Evolutionary conservation across 2,888 invertebrate species (phyloP), one percentile per base, ranked within the genome.

Genomic region (Diarsia brunnea): DNA sequence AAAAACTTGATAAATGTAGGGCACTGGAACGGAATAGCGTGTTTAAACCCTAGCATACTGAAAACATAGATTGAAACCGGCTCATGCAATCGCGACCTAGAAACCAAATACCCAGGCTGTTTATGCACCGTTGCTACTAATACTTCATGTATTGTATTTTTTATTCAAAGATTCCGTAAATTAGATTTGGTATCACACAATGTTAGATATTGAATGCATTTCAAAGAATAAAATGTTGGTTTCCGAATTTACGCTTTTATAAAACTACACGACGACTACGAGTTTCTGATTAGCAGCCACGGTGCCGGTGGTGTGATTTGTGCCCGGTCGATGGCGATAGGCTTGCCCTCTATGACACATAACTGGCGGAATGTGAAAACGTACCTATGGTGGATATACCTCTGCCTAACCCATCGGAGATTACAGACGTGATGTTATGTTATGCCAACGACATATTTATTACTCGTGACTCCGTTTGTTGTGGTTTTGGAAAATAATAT

Each of bases 61-160:
- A 82, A 84, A 81, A 79, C 81, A 78, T 75, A 71, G 72, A 87
- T 86, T 85, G 79, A 81, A 81, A 72, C 64, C 27, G 55, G 51
- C 71, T 84, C 89, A 87, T 88, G 89, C 89, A 90, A 85, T 79
- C 47, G 82, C 73, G 82, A 85, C 88, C 87, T 82, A 87, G 84
- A 88, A 85, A n/a, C n/a, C n/a, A n/a, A n/a, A 69, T 84, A 86
- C 84, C 84, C 82, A 79, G 68, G 64, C 49, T 80, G 66, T 79
- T 81, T 71, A 83, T 84, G 84, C 81, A 80, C 69, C 74, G 63
- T 75, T 66, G 74, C 61, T 73, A 38, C 27, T 51, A 67, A 69
- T 82, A 58, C 47, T 60, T 82, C 24, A 58, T 53, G 47, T 58
- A 38, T 67, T 53, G 45, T 19, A 38, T 70, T n/a, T n/a, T n/a